Conservation (phyloP, 2,888 invertebrate genomes). For the Megalurothrips usitatus region DNA sequence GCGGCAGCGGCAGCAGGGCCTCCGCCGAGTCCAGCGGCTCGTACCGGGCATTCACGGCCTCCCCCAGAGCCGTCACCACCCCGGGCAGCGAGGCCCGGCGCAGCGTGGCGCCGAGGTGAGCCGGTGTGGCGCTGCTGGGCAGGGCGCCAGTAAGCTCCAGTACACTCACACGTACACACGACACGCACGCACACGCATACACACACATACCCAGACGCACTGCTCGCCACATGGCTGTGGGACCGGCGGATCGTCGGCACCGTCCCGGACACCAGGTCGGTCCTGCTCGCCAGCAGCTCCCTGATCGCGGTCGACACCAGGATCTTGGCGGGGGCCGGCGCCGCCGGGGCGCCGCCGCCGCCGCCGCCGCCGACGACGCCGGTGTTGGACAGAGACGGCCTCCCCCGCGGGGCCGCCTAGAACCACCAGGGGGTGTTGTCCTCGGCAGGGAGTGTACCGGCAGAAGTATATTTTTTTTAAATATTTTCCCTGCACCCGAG, state of each 20-base stretch:
- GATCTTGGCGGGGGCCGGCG: background rate
- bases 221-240: background rate
- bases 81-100: constrained; percentile 38
- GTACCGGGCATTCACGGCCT: constrained; percentile 29
- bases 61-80: constrained; percentile 33
- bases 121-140: background rate
- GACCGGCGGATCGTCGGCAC: background rate
- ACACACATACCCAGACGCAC: background rate
- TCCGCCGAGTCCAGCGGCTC: constrained; percentile 35
- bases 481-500: too few species aligned
- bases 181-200: constrained; percentile 34
- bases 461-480: too few species aligned
- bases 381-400: background rate
- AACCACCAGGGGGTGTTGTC: background rate
- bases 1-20: constrained; percentile 39
- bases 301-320: background rate
- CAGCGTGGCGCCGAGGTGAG: background rate
- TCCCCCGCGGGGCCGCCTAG: background rate
- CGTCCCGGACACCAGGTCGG: background rate
- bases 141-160: constrained; percentile 34
- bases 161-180: constrained; percentile 38
- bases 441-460: too few species aligned
- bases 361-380: background rate
- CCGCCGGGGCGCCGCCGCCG: background rate
- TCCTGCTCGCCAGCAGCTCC: background rate